phyloP scores from a whole-genome alignment of 1,140 invertebrate species.

The Zaprionus vittiger region DNA sequence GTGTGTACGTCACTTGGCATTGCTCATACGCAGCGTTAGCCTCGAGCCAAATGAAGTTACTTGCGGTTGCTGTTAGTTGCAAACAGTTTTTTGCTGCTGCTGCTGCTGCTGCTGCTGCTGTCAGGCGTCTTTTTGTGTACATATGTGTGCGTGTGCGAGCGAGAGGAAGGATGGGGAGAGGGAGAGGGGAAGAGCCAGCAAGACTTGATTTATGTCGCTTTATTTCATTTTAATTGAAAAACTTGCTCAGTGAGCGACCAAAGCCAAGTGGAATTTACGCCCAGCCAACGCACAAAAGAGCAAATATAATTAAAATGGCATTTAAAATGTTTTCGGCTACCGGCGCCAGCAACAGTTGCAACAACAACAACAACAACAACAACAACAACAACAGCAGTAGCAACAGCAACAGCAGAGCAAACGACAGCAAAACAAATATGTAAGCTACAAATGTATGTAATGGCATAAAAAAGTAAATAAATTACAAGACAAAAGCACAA shows the following conservation, averaged over 20 bases:
- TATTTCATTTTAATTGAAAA: constrained; percentile 83
- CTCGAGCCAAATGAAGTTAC: constrained; percentile 67
- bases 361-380: constrained; percentile 7
- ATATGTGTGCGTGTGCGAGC: constrained; percentile 27
- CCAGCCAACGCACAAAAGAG: constrained; percentile 54
- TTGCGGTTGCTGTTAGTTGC: constrained; percentile 58
- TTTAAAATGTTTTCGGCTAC: constrained; percentile 68
- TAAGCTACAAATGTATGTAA: constrained; percentile 45
- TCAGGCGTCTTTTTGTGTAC: constrained; percentile 48
- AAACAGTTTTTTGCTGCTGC: constrained; percentile 28
- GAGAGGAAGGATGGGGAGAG: neutral
- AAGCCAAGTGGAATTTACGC: constrained; percentile 47
- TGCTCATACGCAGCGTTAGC: constrained; percentile 73
- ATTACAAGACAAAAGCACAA: constrained; percentile 77
- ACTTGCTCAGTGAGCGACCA: constrained; percentile 58
- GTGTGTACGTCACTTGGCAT: constrained; percentile 37
- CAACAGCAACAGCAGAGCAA: constrained; percentile 31
- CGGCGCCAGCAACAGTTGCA: constrained; percentile 19
- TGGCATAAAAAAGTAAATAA: constrained; percentile 68
- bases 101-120: constrained; percentile 27
- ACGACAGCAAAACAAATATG: constrained; percentile 40
- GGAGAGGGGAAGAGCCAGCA: neutral
- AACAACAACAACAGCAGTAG: too few relatives aligned
- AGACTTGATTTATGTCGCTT: constrained; percentile 77
- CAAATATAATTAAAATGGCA: constrained; percentile 83